Evolutionary conservation across 2,113 vertebrate genomes (phyloP).

Genomic region (Odontesthes bonariensis): DNA sequence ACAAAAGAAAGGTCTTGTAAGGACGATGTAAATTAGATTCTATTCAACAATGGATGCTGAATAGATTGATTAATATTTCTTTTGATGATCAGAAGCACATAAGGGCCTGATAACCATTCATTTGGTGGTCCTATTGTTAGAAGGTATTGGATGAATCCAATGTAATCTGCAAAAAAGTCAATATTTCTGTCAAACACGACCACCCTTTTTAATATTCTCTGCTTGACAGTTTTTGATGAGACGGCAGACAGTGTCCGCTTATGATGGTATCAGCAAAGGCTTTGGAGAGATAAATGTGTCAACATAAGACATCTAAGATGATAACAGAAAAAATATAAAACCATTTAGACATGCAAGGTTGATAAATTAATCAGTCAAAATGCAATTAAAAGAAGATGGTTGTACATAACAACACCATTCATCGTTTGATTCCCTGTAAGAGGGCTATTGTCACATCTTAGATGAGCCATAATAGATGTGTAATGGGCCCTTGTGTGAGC

Average conservation of each 20-base stretch:
- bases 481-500: background rate
- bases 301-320: background rate
- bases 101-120: slow-evolving; percentile 80
- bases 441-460: background rate
- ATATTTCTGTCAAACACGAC: slow-evolving; percentile 35
- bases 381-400: background rate
- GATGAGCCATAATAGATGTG: slow-evolving; percentile 3
- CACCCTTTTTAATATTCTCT: slow-evolving; percentile 37
- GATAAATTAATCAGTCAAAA: slow-evolving; percentile 2
- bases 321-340: background rate
- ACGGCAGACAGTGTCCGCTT: slow-evolving; percentile 4
- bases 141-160: slow-evolving; percentile 51
- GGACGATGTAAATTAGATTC: slow-evolving; percentile 81
- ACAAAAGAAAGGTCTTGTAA: slow-evolving; percentile 71
- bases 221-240: slow-evolving; percentile 22
- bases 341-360: background rate
- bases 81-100: slow-evolving; percentile 81
- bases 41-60: slow-evolving; percentile 68
- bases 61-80: slow-evolving; percentile 82
- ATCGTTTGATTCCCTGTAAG: background rate
- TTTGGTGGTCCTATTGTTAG: slow-evolving; percentile 60
- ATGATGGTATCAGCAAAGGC: background rate
- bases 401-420: background rate
- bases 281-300: slow-evolving; percentile 9
- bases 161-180: slow-evolving; percentile 33